Percentiles rank a stretch among this genome's conserved stretches.
Conservation (phyloP, 2,888 invertebrate species). For the Tinea pellionella region DNA sequence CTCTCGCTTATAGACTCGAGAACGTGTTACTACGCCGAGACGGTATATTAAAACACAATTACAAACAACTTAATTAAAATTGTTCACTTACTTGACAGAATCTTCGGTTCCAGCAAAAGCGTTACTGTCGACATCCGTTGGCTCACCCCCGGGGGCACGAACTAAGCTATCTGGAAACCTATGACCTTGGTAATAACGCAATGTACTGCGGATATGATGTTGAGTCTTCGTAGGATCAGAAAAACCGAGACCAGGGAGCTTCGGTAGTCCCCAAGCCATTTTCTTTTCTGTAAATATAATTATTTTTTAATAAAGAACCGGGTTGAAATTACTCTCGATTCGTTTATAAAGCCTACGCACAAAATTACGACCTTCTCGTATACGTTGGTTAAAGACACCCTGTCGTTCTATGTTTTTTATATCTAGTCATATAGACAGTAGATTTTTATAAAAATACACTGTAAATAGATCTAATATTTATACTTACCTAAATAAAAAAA, state of each 20-base stretch:
- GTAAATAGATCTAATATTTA: too few species aligned
- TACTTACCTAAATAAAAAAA: background rate
- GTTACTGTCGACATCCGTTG: constrained; percentile 71
- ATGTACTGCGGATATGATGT: constrained; percentile 71
- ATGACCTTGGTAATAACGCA: constrained; percentile 76
- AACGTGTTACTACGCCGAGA: too few species aligned
- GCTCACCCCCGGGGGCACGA: constrained; percentile 70
- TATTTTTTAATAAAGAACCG: background rate
- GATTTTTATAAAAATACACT: too few species aligned
- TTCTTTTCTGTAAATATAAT: background rate
- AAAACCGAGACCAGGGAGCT: constrained; percentile 77
- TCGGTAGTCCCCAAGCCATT: constrained; percentile 74
- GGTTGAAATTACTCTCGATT: background rate
- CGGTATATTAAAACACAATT: too few species aligned
- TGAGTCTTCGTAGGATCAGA: constrained; percentile 73
- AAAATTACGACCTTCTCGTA: too few species aligned
- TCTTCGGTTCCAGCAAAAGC: constrained; percentile 65
- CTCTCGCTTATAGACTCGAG: too few species aligned
- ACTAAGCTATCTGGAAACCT: constrained; percentile 66
- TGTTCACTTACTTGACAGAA: constrained; percentile 61
- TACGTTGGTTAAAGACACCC: too few species aligned
- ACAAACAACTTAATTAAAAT: too few species aligned
- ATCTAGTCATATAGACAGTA: too few species aligned
- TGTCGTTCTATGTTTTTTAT: too few species aligned
- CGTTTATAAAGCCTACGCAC: background rate